These are phyloP conservation scores for Gymnocypris eckloni DNA, from an alignment of 2,797 vertebrate genomes.

Conservation along the genomic window DNA sequence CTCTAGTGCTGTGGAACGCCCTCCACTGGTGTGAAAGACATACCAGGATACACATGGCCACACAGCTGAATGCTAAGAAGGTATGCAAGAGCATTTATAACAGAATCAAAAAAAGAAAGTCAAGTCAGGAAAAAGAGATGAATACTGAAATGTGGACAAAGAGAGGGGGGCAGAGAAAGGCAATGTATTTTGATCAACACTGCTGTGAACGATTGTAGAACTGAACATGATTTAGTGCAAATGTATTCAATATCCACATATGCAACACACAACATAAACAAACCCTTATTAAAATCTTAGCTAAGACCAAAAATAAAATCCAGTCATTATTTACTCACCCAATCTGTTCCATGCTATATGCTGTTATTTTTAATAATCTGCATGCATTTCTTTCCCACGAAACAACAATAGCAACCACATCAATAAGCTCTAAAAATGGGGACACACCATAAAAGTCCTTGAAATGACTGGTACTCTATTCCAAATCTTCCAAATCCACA, in stretches of 20 bases:
- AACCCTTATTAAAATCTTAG: background rate
- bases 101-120: slow-evolving; percentile 33
- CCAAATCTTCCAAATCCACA: background rate
- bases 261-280: slow-evolving; percentile 1
- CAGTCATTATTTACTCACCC: background rate
- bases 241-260: background rate
- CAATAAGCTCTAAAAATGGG: background rate
- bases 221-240: background rate
- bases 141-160: slow-evolving; percentile 37
- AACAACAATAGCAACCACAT: slow-evolving; percentile 3
- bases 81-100: slow-evolving; percentile 53
- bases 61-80: slow-evolving; percentile 67
- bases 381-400: background rate
- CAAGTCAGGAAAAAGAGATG: slow-evolving; percentile 13
- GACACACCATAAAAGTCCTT: background rate
- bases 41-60: slow-evolving; percentile 51
- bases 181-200: slow-evolving; percentile 1
- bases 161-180: slow-evolving; percentile 11
- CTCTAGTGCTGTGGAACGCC: slow-evolving; percentile 40
- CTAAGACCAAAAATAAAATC: background rate
- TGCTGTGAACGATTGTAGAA: background rate
- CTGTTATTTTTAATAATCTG: background rate
- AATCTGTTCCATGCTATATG: background rate
- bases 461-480: background rate
- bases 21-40: slow-evolving; percentile 47